A percentile compares a stretch with the other conserved stretches of the same genome.
These are phyloP conservation scores for Lycopodina hypogea DNA, from an alignment of 37 sponge, comb jelly and placozoan species.

Conservation along the genomic window DNA sequence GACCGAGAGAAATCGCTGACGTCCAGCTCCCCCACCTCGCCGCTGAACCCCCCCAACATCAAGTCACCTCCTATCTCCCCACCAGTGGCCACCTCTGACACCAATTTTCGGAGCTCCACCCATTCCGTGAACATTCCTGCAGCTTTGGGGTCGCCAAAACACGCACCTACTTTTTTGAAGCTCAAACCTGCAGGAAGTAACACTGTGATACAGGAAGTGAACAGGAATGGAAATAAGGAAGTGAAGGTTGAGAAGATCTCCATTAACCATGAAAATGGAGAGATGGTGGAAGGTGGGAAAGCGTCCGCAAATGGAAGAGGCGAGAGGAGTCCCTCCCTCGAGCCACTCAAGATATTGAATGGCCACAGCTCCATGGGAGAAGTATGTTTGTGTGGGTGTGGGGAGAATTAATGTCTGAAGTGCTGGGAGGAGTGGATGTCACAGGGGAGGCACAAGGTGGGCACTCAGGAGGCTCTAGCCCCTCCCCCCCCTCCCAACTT, in stretches of 20 bases:
- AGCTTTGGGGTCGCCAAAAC: not conserved
- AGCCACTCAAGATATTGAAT: conserved; percentile 5
- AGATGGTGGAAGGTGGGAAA: not conserved
- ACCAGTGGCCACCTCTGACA: not conserved
- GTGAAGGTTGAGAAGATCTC: not conserved
- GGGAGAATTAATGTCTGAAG: no score
- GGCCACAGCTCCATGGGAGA: conserved; percentile 6
- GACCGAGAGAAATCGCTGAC: not conserved
- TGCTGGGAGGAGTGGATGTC: no score
- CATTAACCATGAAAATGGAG: no score
- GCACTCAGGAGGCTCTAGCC: no score
- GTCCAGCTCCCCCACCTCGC: conserved; percentile 22
- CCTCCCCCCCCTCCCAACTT: no score
- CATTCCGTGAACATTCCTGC: not conserved
- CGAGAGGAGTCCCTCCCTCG: not conserved
- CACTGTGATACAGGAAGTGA: not conserved
- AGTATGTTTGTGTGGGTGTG: not conserved
- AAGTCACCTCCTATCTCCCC: conserved; percentile 19
- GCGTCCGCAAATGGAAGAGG: not conserved
- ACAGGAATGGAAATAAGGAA: not conserved
- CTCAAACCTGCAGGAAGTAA: not conserved
- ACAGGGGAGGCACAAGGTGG: no score
- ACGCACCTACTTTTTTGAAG: not conserved
- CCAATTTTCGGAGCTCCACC: conserved; percentile 1
- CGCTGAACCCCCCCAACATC: not conserved